These are phyloP conservation scores for Pyrrhosoma nymphula DNA, from an alignment of 2,888 invertebrate genomes.

Conservation along the genomic window DNA sequence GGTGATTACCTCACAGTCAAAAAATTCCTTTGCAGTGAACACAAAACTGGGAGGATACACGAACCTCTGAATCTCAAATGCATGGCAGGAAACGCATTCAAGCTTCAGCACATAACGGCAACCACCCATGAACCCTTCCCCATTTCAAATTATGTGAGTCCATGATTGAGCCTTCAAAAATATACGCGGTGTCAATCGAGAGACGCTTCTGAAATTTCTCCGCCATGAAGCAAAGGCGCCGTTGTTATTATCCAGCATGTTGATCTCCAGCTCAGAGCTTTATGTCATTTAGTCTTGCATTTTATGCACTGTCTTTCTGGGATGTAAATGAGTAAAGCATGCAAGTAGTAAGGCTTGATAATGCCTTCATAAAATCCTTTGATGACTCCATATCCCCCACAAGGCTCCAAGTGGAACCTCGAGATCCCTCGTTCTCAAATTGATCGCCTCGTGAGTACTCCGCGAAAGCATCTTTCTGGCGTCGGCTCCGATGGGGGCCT, in stretches of 20 bases:
- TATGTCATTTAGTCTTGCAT: not conserved
- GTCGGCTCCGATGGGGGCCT: not conserved
- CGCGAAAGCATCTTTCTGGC: not conserved
- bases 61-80: no score
- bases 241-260: not conserved
- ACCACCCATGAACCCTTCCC: no score
- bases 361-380: slow-evolving; percentile 1
- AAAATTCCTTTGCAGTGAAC: no score
- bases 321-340: not conserved
- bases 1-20: no score
- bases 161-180: not conserved
- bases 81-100: no score
- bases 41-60: no score
- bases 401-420: not conserved
- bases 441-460: not conserved
- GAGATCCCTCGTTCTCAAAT: not conserved
- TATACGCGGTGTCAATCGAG: not conserved
- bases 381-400: not conserved
- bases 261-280: not conserved
- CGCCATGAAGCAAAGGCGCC: not conserved
- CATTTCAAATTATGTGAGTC: no score
- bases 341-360: not conserved
- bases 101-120: no score
- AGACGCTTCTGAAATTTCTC: not conserved
- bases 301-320: slow-evolving; percentile 8